Base-by-base conservation (phyloP, 2,797 vertebrate genomes). In the Amniataba percoides region DNA sequence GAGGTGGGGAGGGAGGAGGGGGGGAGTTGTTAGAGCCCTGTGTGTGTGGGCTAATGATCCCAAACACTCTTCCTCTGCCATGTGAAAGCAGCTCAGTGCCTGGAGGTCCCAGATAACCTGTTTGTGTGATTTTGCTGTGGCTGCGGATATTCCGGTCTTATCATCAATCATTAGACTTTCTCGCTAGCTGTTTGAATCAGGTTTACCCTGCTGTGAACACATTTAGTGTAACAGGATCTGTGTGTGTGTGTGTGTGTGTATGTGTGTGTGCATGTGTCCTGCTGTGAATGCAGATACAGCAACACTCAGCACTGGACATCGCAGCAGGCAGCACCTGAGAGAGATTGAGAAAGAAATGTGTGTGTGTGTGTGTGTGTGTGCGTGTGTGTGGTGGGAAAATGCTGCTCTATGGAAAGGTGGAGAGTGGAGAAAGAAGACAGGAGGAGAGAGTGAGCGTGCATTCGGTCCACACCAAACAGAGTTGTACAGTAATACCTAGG, bases 131-230 rank as follows among this genome's bases (percentile, higher is more conserved):
- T 94, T 87, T 92, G 93, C 93, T 93, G 92, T 48, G 77, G 87
- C 87, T 90, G 94, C 93, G 74, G 87, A 91, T 93, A 89, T 89
- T 85, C 81, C n/a, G 7, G 83, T 82, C 89, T 93, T 85, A 93
- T 93, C 93, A 94, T 95, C 92, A 92, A 94, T 95, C 94, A 94
- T 92, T 91, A 93, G 87, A 85, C 83, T 84, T 90, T 87, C 88
- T 90, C 48, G 25, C 88, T 82, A 70, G 86, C 88, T 87, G 85
- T 91, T 93, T 84, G 83, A 92, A 94, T 94, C 91, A 89, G 87
- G 89, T 92, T 91, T 87, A 84, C 71, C 92, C 92, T 78, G 93
- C 90, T 92, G 93, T 67, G 91, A 91, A 91, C 88, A 89, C 87
- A 89, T 91, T 92, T 87, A 88, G 76, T 87, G 76, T 78, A 91